Evolutionary conservation across 2,888 invertebrate genomes (phyloP), one percentile per base, ranked within the genome.

Genomic region (Anarsia innoxiella): DNA sequence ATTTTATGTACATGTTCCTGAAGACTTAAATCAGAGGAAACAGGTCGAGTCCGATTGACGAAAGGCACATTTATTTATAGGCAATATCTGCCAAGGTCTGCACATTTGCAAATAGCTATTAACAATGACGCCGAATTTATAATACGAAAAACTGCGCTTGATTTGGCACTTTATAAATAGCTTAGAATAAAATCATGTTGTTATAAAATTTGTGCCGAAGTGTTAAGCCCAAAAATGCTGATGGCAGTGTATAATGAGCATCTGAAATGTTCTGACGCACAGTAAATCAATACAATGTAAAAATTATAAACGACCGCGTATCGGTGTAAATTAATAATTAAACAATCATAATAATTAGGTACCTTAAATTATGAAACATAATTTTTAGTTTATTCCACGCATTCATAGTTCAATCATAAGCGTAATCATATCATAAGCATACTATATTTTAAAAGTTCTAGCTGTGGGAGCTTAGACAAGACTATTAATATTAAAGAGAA

Each of bases 191-290:
- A 23, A 19, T 35, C 25, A 12, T 12, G 16, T 12, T 9, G 9
- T 11, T 16, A 23, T 29, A 15, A 15, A 11, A 32, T 19, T 26
- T 23, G 25, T 31, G 25, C 19, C 12, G 31, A 39, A 14, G 33
- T n/a, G 27, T 25, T 37, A 42, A 37, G 19, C n/a, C n/a, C 13
- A 28, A 39, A 48, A 66, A 58, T 63, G 60, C 69, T 59, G 51
- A 53, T 52, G 60, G 68, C 68, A 70, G 65, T 67, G 51, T 75
- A 79, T 75, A 79, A 82, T 80, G 80, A 82, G 80, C 72, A 79
- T 75, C 72, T 76, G 76, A 77, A 76, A 62, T 60, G 50, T 57
- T 51, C 44, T 56, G 51, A 47, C 56, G 60, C 52, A 46, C 46
- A 46, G 53, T 51, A 23, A 42, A 46, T 23, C 2, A 16, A 36